These are phyloP conservation scores for Mus pahari DNA, from an alignment of 2,113 vertebrate genomes.

Conservation along the genomic window DNA sequence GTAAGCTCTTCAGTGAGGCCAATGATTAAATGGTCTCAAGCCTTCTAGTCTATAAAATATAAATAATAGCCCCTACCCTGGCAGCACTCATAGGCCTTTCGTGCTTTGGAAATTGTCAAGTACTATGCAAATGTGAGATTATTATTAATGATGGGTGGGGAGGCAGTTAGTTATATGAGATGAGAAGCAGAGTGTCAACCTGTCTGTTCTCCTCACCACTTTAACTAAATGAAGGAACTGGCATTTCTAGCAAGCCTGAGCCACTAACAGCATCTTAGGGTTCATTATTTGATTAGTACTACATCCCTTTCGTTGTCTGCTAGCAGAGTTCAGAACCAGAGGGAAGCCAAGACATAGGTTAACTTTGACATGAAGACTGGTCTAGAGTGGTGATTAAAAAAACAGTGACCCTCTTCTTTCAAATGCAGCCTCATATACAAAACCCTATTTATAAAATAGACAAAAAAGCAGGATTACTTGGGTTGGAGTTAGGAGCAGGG, in stretches of 20 bases:
- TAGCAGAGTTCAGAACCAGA: constrained; percentile 50
- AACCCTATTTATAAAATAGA: constrained; percentile 46
- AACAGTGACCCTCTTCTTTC: constrained; percentile 19
- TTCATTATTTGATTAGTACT: constrained; percentile 42
- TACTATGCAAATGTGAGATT: constrained; percentile 76
- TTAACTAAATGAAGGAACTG: constrained; percentile 29
- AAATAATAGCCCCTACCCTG: constrained; percentile 72
- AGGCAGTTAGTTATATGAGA: constrained; percentile 50
- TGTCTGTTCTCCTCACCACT: constrained; percentile 39
- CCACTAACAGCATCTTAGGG: not conserved
- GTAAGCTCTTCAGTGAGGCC: constrained; percentile 62
- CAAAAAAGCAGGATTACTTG: constrained; percentile 21
- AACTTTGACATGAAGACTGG: constrained; percentile 30
- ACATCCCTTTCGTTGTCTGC: not conserved
- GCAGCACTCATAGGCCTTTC: constrained; percentile 54
- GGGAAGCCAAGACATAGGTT: constrained; percentile 19
- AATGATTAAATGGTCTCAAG: constrained; percentile 68
- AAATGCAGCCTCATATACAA: constrained; percentile 17
- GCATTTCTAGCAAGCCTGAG: constrained; percentile 34
- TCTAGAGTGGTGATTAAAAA: not conserved
- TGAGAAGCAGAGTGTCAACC: constrained; percentile 34
- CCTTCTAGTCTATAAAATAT: constrained; percentile 71
- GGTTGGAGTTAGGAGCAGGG: not conserved
- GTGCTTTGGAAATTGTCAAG: constrained; percentile 73
- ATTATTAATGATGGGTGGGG: constrained; percentile 71